A percentile compares a stretch with the other conserved stretches of the same genome.
These are phyloP conservation scores for Steatocranus sp. DNA, from an alignment of 2,797 vertebrate genomes.

Conservation along the genomic window DNA sequence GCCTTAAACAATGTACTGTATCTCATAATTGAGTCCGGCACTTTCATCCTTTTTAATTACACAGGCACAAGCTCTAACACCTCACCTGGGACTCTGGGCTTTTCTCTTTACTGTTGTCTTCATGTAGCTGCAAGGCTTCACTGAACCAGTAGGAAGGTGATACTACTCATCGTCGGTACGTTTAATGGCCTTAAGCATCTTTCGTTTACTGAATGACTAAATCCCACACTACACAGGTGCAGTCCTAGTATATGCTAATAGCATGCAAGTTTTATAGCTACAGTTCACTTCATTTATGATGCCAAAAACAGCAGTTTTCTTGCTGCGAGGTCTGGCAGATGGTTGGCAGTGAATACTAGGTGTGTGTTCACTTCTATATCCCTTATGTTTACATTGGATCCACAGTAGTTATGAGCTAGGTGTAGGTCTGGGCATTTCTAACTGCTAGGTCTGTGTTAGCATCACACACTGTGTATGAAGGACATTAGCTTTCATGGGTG, in stretches of 20 bases:
- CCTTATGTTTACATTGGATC: background rate
- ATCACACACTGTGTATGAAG: background rate
- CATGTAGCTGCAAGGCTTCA: constrained; percentile 21
- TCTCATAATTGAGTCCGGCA: constrained; percentile 53
- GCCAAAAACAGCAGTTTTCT: background rate
- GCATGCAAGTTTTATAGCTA: background rate
- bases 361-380: background rate
- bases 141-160: constrained; percentile 8
- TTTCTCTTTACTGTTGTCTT: constrained; percentile 42
- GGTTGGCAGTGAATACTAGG: background rate
- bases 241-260: background rate
- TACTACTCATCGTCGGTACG: background rate
- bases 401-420: background rate
- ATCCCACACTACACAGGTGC: background rate
- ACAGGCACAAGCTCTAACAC: constrained; percentile 33
- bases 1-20: constrained; percentile 52
- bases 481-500: background rate
- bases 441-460: background rate
- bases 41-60: constrained; percentile 59
- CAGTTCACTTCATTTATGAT: background rate
- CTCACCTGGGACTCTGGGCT: constrained; percentile 43
- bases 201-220: background rate
- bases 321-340: background rate
- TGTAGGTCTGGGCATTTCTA: background rate
- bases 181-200: background rate